Percentiles rank a stretch among this genome's conserved stretches.
Conservation (phyloP, 1,140 invertebrate genomes). For the Triops longicaudatus region DNA sequence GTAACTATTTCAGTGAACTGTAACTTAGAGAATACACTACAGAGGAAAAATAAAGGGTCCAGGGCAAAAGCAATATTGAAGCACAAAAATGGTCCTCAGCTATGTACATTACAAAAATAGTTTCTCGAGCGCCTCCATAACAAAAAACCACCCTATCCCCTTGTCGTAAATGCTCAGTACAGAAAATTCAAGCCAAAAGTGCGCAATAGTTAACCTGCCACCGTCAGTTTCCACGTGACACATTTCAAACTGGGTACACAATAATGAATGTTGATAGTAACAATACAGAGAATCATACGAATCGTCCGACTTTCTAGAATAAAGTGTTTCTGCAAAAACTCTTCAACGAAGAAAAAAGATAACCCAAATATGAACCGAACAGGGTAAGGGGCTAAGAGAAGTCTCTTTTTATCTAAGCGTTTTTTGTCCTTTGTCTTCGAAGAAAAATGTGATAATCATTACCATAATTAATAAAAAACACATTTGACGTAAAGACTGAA, state of each 20-base stretch:
- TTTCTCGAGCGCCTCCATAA: not conserved
- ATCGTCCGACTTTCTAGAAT: not conserved
- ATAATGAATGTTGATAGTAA: not conserved
- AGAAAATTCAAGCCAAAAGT: not conserved
- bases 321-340: not conserved
- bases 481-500: not conserved
- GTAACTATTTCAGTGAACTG: not conserved
- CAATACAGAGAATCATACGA: not conserved
- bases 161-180: not conserved
- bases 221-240: not conserved
- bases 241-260: not conserved
- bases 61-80: not conserved
- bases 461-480: too few relatives aligned
- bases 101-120: conserved; percentile 16
- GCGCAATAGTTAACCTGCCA: conserved; percentile 6
- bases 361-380: not conserved
- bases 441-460: not conserved
- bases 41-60: not conserved
- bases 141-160: not conserved
- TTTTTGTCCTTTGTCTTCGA: not conserved
- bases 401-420: not conserved
- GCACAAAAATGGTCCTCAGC: not conserved
- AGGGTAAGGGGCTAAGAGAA: not conserved
- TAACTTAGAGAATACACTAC: not conserved
- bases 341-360: not conserved